These are phyloP conservation scores for Carposina sasakii DNA, from an alignment of 1,140 invertebrate species.

Conservation along the genomic window DNA sequence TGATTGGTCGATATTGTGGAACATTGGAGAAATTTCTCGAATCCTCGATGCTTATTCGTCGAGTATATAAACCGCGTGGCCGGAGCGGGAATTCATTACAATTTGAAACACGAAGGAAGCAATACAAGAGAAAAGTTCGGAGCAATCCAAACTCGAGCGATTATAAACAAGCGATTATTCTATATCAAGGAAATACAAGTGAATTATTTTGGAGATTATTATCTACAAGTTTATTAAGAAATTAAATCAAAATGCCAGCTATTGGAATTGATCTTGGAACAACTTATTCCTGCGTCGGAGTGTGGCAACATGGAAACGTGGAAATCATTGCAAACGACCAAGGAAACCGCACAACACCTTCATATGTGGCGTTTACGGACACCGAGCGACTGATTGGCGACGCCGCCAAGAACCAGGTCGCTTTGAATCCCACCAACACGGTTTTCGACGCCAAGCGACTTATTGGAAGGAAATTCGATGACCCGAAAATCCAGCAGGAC, in stretches of 20 bases:
- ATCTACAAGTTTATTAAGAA: background rate
- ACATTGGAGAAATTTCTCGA: background rate
- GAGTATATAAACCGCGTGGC: background rate
- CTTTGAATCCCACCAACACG: constrained; percentile 51
- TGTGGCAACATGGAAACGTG: constrained; percentile 93
- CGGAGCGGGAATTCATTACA: constrained; percentile 1
- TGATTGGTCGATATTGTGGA: background rate
- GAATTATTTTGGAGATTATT: too few species aligned
- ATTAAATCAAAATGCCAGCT: constrained; percentile 61
- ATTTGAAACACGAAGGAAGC: constrained; percentile 5
- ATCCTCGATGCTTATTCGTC: constrained; percentile 4
- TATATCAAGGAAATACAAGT: too few species aligned
- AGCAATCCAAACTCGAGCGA: background rate
- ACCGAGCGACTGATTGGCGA: constrained; percentile 83
- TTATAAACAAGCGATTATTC: background rate
- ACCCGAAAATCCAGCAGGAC: constrained; percentile 79
- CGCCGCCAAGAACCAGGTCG: constrained; percentile 78
- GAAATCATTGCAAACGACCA: constrained; percentile 95
- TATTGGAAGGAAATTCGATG: constrained; percentile 76
- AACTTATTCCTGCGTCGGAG: constrained; percentile 87
- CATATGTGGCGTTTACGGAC: constrained; percentile 89
- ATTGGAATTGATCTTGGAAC: constrained; percentile 84
- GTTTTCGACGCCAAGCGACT: constrained; percentile 64
- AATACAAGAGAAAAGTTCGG: background rate
- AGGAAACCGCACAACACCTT: constrained; percentile 90